Evolutionary conservation across 2,113 vertebrate genomes (phyloP), one percentile per base, ranked within the genome.

Genomic region (Probosciger aterrimus): DNA sequence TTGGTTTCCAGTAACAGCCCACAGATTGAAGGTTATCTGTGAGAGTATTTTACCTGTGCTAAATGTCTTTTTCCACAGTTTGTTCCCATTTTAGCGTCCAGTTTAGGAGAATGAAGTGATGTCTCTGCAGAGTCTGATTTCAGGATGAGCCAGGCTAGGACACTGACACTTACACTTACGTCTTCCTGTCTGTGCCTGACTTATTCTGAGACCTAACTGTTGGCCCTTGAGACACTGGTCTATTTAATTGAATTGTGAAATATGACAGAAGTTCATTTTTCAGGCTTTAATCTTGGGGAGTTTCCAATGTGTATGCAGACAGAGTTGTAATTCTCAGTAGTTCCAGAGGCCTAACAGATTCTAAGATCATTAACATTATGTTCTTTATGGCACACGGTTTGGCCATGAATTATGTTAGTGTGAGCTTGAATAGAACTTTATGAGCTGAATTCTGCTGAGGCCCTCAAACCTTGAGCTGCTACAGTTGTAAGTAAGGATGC

Each of bases 331-430:
- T 88, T 96, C 91, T 97, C 70, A 79, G 67, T 84, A 71, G 49
- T 91, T 95, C 49, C 89, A 92, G 64, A 69, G 87, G 33, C 70
- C 71, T 90, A 94, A 86, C 69, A 92, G 86, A 82, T 87, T 94
- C 95, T 80, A 41, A 71, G 63, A 80, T 96, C 86, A 93, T 97
- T 95, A 97, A 86, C 82, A 78, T 96, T 93, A 89, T 92, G 74
- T 76, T 96, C 60, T 93, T 97, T 92, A 83, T 43, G 9, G 90
- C 43, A 89, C 55, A 69, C 57, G 25, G 52, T 78, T 88, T 94
- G 77, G 37, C 65, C 71, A 35, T 97, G 90, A 97, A 92, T 97
- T 97, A 95, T 52, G 27, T 71, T 96, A 63, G 65, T 93, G 41
- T 55, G 82, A 67, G 33, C 59, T 77, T 79, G 82, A 69, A 31